Base-by-base conservation (phyloP, 1,140 invertebrate genomes). In the Drosophila tropicalis region DNA sequence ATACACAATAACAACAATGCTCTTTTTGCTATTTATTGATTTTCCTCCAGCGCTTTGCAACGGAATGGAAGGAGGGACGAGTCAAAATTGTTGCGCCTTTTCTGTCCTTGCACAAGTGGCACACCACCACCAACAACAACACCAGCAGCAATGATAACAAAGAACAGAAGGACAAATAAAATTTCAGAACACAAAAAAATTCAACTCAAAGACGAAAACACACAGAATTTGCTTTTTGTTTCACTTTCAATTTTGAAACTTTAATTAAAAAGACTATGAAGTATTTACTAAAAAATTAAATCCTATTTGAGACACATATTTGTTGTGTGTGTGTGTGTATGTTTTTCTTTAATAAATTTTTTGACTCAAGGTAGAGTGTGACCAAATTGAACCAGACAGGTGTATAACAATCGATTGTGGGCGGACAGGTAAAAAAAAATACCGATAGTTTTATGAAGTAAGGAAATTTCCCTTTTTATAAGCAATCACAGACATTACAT, bases 1-100 rank as follows among this genome's bases (percentile, higher is more conserved):
- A 77, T 77, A 62, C 75, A 77, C 66, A 62, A 44, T 51, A 47
- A 63, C 62, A 63, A 47, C 70, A 64, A 57, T 51, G 44, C 9
- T 51, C 47, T 66, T 32, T 86, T 86, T 71, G 61, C 68, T 77
- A 82, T 77, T 77, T 89, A 87, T 87, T 87, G 83, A 87, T 87
- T 87, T 87, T 82, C 72, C 72, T 79, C 76, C 69, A 71, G 61
- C 54, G 67, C 72, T 67, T 63, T 61, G 44, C 62, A 41, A 62
- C 79, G 60, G 76, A 77, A 79, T 66, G 62, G 79, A 72, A 72
- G 71, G 71, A 71, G 61, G 67, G 63, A 82, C 7, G 34, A 36
- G 34, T 36, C 34, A 36, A 36, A 86, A 89, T 86, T 86, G 84
- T 87, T 87, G 83, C 83, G 83, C 83, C 73, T 86, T 87, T 72